A percentile compares a stretch with the other conserved stretches of the same genome.
Evolutionary conservation across 2,113 vertebrate genomes (phyloP).

Genomic region (Chrysemys picta): DNA sequence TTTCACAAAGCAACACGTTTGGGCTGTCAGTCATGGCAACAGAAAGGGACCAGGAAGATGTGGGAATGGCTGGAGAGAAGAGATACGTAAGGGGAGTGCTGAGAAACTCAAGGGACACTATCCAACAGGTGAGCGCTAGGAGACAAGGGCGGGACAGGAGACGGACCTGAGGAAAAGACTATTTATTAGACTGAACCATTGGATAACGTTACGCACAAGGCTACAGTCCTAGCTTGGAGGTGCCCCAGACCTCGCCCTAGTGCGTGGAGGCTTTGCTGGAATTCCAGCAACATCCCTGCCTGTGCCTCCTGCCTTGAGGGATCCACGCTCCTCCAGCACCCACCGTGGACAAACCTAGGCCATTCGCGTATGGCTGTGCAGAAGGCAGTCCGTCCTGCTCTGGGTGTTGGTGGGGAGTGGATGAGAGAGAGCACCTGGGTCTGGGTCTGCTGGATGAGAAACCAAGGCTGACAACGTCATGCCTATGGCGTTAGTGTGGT

Average conservation of each 20-base stretch:
- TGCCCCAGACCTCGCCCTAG: background rate
- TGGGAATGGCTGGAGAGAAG: background rate
- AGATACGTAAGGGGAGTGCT: background rate
- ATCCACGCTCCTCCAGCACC: background rate
- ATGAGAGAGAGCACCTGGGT: rapidly evolving
- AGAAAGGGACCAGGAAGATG: background rate
- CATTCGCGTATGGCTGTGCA: background rate
- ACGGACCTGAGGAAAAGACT: background rate
- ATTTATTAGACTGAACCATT: background rate
- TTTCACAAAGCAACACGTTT: background rate
- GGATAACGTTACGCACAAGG: background rate
- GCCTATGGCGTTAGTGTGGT: background rate
- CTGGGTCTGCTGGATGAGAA: rapidly evolving
- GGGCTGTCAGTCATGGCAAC: background rate
- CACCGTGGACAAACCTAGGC: background rate
- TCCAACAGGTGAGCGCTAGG: background rate
- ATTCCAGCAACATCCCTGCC: background rate
- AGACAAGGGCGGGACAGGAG: background rate
- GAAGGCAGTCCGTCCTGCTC: background rate
- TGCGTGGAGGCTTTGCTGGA: background rate
- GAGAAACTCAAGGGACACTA: background rate
- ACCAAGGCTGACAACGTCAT: rapidly evolving
- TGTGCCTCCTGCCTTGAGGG: background rate
- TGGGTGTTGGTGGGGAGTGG: background rate
- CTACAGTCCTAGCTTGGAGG: background rate